Base-by-base conservation (phyloP, 2,113 vertebrate species). In the Rhea americana region DNA sequence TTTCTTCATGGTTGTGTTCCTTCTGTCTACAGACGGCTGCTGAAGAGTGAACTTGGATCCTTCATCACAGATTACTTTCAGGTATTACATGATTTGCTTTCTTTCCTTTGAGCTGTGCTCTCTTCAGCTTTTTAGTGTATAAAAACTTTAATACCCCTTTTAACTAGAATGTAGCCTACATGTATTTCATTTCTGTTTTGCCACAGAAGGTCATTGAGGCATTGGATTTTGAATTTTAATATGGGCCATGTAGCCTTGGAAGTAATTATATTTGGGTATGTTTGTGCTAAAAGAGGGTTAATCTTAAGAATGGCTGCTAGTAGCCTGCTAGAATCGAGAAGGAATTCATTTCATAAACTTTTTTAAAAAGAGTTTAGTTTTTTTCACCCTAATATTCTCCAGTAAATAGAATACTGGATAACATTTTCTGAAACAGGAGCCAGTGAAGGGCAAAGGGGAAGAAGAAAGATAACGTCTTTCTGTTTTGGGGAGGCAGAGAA, bases 11-110 rank as follows among this genome's bases (percentile, higher is more conserved):
- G 90, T 32, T 13, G 13, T 89, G 65, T 92, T 96, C 74, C 93
- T 75, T 98, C 76, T 97, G 94, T 96, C 79, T 95, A 78, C 95
- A 99, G 99, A 96, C 97, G 98, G 94, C 98, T 99, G 92, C 97
- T 99, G 72, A 99, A 99, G 97, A 99, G 99, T 41, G 99, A 99
- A 91, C 98, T 99, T 21, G 99, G 99, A 93, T 99, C 99, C 26
- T 99, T 99, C 97, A 99, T 99, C 96, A 98, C 98, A 9, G 99
- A 99, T 90, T 99, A 99, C 87, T 99, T 99, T 88, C 99, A 99
- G 99, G 99, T 99, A 97, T 81, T 92, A 75, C 19, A 47, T 55
- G 9, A 83, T 82, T 86, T 82, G 4, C 32, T 85, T 91, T 65
- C 61, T 94, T 91, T 18, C 32, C 73, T 89, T 91, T 77, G 67